Percentiles rank a stretch among this genome's conserved stretches.
Evolutionary conservation across 2,888 invertebrate genomes (phyloP).

Genomic region (Sesamia inferens): DNA sequence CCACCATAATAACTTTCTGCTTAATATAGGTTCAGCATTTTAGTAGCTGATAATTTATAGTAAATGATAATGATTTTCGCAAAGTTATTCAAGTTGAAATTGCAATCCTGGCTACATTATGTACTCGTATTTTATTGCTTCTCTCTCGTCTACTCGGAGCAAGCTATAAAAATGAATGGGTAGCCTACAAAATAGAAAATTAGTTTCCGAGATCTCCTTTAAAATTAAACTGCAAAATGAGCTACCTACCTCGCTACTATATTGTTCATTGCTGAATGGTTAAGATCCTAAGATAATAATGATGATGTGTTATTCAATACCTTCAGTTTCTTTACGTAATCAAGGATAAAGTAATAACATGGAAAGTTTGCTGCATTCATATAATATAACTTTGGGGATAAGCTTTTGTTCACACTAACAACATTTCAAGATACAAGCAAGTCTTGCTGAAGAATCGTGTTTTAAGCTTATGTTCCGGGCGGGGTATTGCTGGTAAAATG

Average conservation of each 20-base stretch:
- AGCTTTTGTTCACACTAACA: conserved; percentile 4
- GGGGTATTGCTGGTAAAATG: not conserved
- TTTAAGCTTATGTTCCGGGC: not conserved
- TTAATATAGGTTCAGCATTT: not conserved
- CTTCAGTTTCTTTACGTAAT: conserved; percentile 42
- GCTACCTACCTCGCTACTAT: conserved; percentile 23
- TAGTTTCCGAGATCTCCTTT: conserved; percentile 15
- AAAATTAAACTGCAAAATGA: conserved; percentile 13
- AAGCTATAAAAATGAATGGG: conserved; percentile 38
- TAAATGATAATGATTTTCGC: conserved; percentile 11
- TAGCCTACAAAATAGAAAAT: conserved; percentile 29
- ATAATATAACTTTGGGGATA: conserved; percentile 40
- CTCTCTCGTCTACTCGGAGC: not conserved
- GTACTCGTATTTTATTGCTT: conserved; percentile 4
- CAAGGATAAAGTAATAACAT: conserved; percentile 48
- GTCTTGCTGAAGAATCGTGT: not conserved
- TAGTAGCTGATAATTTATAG: conserved; percentile 1
- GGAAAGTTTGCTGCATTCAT: conserved; percentile 54
- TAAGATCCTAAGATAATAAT: conserved; percentile 40
- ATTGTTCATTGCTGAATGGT: conserved; percentile 31
- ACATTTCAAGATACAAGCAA: not conserved
- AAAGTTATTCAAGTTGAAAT: conserved; percentile 27
- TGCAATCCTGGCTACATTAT: not conserved
- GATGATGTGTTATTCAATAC: conserved; percentile 51
- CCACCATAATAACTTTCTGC: not conserved